Conservation (phyloP, 2,797 vertebrate species). For the Steatocranus sp. region DNA sequence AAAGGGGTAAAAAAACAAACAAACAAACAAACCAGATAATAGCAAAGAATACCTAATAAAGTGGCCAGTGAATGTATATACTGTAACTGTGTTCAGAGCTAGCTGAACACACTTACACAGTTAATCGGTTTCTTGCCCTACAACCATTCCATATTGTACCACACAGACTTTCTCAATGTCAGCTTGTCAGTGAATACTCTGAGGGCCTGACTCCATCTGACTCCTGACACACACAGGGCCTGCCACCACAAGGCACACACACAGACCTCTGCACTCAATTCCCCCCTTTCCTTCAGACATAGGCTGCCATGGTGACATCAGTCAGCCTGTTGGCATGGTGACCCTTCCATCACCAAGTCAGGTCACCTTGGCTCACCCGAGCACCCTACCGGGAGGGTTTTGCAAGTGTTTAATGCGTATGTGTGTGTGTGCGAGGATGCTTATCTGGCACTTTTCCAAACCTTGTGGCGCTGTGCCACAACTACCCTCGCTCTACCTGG, state of each 20-base stretch:
- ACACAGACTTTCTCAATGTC: constrained; percentile 56
- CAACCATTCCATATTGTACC: constrained; percentile 47
- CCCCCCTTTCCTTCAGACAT: constrained; percentile 28
- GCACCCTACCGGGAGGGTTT: constrained; percentile 20
- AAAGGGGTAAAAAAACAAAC: not conserved
- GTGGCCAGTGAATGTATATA: not conserved
- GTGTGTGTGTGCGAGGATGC: not conserved
- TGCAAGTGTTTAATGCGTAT: not conserved
- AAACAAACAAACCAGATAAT: not conserved
- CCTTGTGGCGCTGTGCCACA: constrained; percentile 35
- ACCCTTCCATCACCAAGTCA: constrained; percentile 53
- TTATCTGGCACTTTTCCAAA: constrained; percentile 47
- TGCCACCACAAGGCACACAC: not conserved
- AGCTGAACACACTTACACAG: not conserved
- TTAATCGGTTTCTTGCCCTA: constrained; percentile 58
- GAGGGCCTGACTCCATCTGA: constrained; percentile 41
- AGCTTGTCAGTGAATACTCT: constrained; percentile 50
- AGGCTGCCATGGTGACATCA: constrained; percentile 45
- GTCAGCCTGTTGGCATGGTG: constrained; percentile 58
- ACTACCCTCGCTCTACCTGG: constrained; percentile 10
- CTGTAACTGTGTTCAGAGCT: not conserved
- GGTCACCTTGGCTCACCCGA: constrained; percentile 58
- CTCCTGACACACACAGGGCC: constrained; percentile 16
- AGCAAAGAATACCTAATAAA: not conserved
- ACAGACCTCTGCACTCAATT: not conserved